Conservation (phyloP, 2,888 invertebrate species). For the Microplitis deprimator region DNA sequence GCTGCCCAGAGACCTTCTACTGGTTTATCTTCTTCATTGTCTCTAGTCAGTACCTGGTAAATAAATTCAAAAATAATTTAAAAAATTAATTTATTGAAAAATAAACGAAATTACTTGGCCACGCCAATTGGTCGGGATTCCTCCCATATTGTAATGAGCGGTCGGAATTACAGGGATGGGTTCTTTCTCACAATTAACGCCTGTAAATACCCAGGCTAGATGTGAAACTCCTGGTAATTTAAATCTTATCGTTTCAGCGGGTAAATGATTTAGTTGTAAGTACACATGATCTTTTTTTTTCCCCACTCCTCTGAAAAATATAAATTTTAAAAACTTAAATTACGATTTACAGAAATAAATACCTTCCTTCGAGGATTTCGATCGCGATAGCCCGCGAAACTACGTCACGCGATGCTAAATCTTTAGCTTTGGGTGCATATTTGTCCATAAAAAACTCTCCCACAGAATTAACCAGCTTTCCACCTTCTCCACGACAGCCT, state of each 20-base stretch:
- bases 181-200: slow-evolving; percentile 96
- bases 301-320: slow-evolving; percentile 84
- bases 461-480: slow-evolving; percentile 92
- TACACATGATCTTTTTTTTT: slow-evolving; percentile 95
- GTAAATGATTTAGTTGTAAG: slow-evolving; percentile 95
- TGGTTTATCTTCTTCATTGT: slow-evolving; percentile 77
- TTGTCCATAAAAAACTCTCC: slow-evolving; percentile 98
- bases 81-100: background rate
- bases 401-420: slow-evolving; percentile 96
- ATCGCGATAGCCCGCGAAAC: slow-evolving; percentile 97
- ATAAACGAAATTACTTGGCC: slow-evolving; percentile 77
- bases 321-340: background rate
- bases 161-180: slow-evolving; percentile 98
- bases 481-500: slow-evolving; percentile 96
- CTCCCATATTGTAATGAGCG: slow-evolving; percentile 99
- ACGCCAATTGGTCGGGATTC: slow-evolving; percentile 95
- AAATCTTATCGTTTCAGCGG: slow-evolving; percentile 86
- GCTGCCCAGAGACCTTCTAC: slow-evolving; percentile 94
- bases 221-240: slow-evolving; percentile 95
- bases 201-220: slow-evolving; percentile 98
- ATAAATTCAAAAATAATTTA: slow-evolving; percentile 12
- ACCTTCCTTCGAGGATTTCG: slow-evolving; percentile 92
- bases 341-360: background rate
- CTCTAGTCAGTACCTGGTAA: slow-evolving; percentile 75
- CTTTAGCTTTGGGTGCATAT: slow-evolving; percentile 98